Evolutionary conservation across 2,797 vertebrate genomes (phyloP).

Genomic region (Pelodytes ibericus): DNA sequence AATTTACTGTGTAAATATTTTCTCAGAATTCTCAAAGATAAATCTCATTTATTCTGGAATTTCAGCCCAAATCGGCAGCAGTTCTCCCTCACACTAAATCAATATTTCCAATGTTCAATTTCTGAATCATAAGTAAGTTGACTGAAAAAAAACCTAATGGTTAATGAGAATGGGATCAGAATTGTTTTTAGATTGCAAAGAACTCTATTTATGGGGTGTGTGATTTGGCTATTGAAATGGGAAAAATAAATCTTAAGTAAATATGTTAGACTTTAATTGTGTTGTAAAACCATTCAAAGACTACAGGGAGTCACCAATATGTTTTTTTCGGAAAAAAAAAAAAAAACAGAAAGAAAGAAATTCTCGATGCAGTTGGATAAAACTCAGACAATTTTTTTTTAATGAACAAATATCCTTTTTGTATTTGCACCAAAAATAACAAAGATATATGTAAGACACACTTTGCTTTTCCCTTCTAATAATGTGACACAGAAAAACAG

Average conservation of each 20-base stretch:
- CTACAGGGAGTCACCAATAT: conserved; percentile 23
- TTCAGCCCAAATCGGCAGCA: conserved; percentile 8
- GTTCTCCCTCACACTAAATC: conserved; percentile 44
- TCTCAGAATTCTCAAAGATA: conserved; percentile 11
- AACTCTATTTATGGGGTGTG: conserved; percentile 54
- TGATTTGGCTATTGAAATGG: conserved; percentile 42
- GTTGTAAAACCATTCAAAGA: conserved; percentile 40
- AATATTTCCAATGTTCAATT: conserved; percentile 39
- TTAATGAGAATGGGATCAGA: conserved; percentile 35
- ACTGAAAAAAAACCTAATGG: conserved; percentile 22
- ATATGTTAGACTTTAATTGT: conserved; percentile 51
- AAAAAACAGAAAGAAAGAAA: background rate
- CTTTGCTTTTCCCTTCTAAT: background rate
- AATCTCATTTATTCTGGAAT: conserved; percentile 6
- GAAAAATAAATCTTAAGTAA: conserved; percentile 52
- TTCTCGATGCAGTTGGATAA: conserved; percentile 14
- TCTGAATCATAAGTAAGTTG: conserved; percentile 13
- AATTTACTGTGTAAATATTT: conserved; percentile 41
- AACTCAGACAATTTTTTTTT: conserved; percentile 14
- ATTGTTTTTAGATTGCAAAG: conserved; percentile 48
- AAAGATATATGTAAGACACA: conserved; percentile 2
- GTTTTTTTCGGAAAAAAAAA: conserved; percentile 1
- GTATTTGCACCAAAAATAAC: conserved; percentile 49
- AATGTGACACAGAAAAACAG: conserved; percentile 11
- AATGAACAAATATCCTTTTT: conserved; percentile 44